A percentile compares a stretch with the other conserved stretches of the same genome.
phyloP scores from a whole-genome alignment of 2,113 vertebrate genomes.

The Vulpes lagopus region DNA sequence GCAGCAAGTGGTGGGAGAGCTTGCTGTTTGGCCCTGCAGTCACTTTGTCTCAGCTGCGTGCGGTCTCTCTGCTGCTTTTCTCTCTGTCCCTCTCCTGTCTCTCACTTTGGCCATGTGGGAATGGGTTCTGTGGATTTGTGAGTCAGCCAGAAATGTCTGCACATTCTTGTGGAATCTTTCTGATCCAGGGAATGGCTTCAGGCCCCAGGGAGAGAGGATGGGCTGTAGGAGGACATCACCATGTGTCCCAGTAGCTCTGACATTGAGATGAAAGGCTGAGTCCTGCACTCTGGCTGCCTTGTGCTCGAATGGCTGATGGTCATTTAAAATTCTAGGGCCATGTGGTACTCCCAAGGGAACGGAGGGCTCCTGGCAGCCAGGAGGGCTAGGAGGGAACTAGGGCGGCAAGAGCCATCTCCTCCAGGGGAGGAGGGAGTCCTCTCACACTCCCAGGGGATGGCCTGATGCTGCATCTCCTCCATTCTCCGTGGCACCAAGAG shows the following conservation, averaged over 20 bases:
- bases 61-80: background rate
- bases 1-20: background rate
- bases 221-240: background rate
- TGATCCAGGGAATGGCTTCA: background rate
- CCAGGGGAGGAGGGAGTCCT: background rate
- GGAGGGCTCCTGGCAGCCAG: too few species aligned
- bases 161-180: background rate
- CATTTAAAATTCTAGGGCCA: background rate
- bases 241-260: background rate
- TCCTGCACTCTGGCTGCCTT: background rate
- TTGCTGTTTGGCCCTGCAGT: background rate
- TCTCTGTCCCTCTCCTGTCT: background rate
- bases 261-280: background rate
- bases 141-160: background rate
- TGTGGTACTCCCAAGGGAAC: rapidly evolving
- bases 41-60: background rate
- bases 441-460: background rate
- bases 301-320: background rate
- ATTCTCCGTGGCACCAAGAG: background rate
- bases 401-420: rapidly evolving
- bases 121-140: background rate
- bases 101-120: background rate
- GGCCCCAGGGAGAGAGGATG: background rate
- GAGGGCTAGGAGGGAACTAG: background rate
- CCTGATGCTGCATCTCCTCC: background rate